Percentiles rank a stretch among this genome's conserved stretches.
These are phyloP conservation scores for Hypomecis atomaria DNA, from an alignment of 2,888 invertebrate species.

Conservation along the genomic window DNA sequence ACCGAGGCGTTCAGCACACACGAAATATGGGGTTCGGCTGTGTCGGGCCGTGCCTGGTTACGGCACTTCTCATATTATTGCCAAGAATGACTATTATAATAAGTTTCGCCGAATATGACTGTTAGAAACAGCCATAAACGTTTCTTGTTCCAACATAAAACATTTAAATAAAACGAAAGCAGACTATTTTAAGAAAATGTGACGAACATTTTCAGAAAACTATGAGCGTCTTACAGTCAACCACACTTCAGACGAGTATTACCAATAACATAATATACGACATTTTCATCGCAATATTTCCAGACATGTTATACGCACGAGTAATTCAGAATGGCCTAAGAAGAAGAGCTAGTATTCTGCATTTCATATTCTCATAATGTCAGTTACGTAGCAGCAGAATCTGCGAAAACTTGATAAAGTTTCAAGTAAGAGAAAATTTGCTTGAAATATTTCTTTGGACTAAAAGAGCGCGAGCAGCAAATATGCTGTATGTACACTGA, in stretches of 20 bases:
- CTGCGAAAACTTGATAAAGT: slow-evolving; percentile 72
- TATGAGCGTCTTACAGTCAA: slow-evolving; percentile 5
- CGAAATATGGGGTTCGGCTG: slow-evolving; percentile 65
- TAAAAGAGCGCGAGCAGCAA: slow-evolving; percentile 64
- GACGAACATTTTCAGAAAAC: slow-evolving; percentile 1
- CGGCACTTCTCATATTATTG: slow-evolving; percentile 27
- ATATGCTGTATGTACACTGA: slow-evolving; percentile 60
- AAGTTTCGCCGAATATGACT: slow-evolving; percentile 26
- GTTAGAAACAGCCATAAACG: slow-evolving; percentile 18
- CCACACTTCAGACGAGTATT: slow-evolving; percentile 24
- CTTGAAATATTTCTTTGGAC: slow-evolving; percentile 67
- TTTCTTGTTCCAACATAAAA: slow-evolving; percentile 11
- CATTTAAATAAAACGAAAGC: background rate
- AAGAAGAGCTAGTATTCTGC: slow-evolving; percentile 55
- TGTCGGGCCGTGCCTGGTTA: slow-evolving; percentile 61
- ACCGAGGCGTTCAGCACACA: slow-evolving; percentile 66
- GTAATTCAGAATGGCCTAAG: slow-evolving; percentile 58
- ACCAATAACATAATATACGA: slow-evolving; percentile 27
- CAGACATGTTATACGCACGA: slow-evolving; percentile 48
- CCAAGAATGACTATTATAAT: slow-evolving; percentile 32
- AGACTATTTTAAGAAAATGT: background rate
- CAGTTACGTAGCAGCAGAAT: slow-evolving; percentile 66
- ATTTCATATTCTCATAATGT: slow-evolving; percentile 60
- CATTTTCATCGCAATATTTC: slow-evolving; percentile 28
- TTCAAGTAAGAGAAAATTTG: slow-evolving; percentile 70